Percentiles rank a stretch among this genome's conserved stretches.
These are phyloP conservation scores for Xiphophorus birchmanni DNA, from an alignment of 2,797 vertebrate genomes.

Conservation along the genomic window DNA sequence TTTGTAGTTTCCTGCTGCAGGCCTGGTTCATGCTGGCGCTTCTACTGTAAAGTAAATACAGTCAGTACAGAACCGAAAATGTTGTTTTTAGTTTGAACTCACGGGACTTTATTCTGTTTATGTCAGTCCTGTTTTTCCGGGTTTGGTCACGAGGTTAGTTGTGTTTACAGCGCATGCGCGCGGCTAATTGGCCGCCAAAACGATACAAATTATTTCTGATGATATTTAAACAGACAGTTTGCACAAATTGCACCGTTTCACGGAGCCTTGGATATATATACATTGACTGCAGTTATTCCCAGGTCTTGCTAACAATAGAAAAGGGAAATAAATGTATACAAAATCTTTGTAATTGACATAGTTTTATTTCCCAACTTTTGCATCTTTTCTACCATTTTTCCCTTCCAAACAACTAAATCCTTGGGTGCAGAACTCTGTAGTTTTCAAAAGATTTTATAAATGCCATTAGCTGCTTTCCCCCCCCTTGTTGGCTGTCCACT, in stretches of 20 bases:
- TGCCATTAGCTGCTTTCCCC: background rate
- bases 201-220: background rate
- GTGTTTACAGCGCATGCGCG: slow-evolving; percentile 3
- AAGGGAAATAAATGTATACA: background rate
- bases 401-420: background rate
- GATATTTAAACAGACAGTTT: background rate
- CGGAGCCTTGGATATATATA: background rate
- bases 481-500: background rate
- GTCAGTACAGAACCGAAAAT: accelerated
- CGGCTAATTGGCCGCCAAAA: background rate
- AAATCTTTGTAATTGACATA: background rate
- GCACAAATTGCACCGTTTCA: background rate
- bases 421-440: background rate
- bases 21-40: slow-evolving; percentile 50
- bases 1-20: slow-evolving; percentile 47
- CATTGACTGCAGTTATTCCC: background rate
- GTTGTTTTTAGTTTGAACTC: background rate
- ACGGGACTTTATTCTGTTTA: no score
- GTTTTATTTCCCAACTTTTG: background rate
- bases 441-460: background rate
- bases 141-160: slow-evolving; percentile 56
- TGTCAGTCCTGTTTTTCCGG: slow-evolving; percentile 32
- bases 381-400: background rate
- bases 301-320: background rate
- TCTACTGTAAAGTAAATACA: background rate